Conservation (phyloP, 2,113 vertebrate species). For the Pleuronectes platessa region DNA sequence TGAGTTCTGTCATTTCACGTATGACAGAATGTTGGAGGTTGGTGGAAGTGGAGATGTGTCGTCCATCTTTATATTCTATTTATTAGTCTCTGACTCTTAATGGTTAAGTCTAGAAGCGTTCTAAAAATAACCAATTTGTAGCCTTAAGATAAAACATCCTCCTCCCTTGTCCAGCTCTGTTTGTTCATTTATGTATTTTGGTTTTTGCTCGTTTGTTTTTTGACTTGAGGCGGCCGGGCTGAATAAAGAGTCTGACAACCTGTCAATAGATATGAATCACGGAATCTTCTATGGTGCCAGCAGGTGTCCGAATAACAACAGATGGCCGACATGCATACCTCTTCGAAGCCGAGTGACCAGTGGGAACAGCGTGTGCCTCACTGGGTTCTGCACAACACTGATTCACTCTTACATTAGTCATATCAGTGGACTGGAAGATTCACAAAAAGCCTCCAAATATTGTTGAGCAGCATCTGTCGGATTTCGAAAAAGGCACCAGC, state of each 20-base stretch:
- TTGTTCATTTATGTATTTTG: background rate
- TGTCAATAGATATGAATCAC: slow-evolving; percentile 62
- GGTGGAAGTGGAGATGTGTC: too few species aligned
- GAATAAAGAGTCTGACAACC: slow-evolving; percentile 33
- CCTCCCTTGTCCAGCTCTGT: background rate
- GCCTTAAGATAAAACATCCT: too few species aligned
- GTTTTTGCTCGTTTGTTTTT: slow-evolving; percentile 1
- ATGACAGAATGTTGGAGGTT: too few species aligned
- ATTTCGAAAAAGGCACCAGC: background rate
- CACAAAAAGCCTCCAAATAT: background rate
- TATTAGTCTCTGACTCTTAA: background rate
- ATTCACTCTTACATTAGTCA: slow-evolving; percentile 72
- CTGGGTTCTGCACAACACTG: slow-evolving; percentile 60
- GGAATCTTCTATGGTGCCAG: slow-evolving; percentile 43
- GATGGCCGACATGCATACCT: slow-evolving; percentile 71
- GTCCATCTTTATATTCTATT: too few species aligned
- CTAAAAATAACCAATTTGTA: background rate
- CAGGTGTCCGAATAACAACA: slow-evolving; percentile 70
- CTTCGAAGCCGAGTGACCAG: slow-evolving; percentile 57
- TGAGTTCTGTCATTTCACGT: too few species aligned
- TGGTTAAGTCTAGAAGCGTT: background rate
- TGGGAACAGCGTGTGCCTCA: slow-evolving; percentile 66
- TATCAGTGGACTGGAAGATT: slow-evolving; percentile 36
- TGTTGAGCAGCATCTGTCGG: background rate
- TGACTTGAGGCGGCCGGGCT: background rate